Percentiles rank a stretch among this genome's conserved stretches.
These are phyloP conservation scores for Ennomos quercinarius DNA, from an alignment of 2,888 invertebrate genomes.

Conservation along the genomic window DNA sequence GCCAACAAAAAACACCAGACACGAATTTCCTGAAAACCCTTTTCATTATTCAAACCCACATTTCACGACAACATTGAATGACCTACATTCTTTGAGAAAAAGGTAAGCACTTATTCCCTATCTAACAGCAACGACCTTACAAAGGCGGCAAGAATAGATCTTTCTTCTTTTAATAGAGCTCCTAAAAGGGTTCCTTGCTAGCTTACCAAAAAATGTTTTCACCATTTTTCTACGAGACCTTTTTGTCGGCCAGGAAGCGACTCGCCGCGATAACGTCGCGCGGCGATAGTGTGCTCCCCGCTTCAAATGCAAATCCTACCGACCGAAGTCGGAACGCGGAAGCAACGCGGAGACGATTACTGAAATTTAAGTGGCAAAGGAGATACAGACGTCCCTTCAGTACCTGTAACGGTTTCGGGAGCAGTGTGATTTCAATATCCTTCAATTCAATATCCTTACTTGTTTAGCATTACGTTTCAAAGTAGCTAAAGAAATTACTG, in stretches of 20 bases:
- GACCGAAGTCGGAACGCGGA: slow-evolving; percentile 49
- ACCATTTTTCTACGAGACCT: slow-evolving; percentile 55
- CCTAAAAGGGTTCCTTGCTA: slow-evolving; percentile 59
- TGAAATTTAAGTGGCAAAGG: slow-evolving; percentile 26
- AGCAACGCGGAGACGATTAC: slow-evolving; percentile 38
- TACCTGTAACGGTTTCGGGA: too few species aligned
- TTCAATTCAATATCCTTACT: too few species aligned
- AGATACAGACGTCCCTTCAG: not conserved
- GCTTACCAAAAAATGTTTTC: slow-evolving; percentile 55
- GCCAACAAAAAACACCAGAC: slow-evolving; percentile 16
- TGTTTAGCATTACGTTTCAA: too few species aligned
- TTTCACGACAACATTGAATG: slow-evolving; percentile 38
- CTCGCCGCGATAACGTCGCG: slow-evolving; percentile 57
- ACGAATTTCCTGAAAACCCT: slow-evolving; percentile 23
- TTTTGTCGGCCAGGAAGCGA: slow-evolving; percentile 49
- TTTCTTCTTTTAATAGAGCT: slow-evolving; percentile 63
- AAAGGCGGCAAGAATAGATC: slow-evolving; percentile 57
- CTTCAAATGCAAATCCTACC: slow-evolving; percentile 68
- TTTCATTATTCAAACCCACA: slow-evolving; percentile 35
- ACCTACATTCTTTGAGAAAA: slow-evolving; percentile 48
- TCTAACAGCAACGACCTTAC: slow-evolving; percentile 49
- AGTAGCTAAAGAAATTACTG: too few species aligned
- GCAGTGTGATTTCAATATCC: too few species aligned
- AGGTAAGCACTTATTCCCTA: slow-evolving; percentile 48
- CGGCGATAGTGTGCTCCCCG: slow-evolving; percentile 52